A percentile compares a stretch with the other conserved stretches of the same genome.
Conservation (phyloP, 1,140 invertebrate genomes). For the Apolygus lucorum region DNA sequence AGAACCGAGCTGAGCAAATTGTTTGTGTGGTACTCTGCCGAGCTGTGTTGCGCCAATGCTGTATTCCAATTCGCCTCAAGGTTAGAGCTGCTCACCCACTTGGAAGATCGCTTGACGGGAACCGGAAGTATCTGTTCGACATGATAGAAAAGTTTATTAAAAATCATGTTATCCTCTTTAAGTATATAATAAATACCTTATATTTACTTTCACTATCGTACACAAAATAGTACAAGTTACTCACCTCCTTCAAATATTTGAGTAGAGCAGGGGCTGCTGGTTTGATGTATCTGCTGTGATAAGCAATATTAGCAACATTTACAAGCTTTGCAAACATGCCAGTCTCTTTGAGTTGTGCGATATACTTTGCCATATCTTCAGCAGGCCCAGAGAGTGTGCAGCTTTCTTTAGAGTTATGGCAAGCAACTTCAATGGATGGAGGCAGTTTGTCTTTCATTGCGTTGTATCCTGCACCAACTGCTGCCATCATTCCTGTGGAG, state of each 20-base stretch:
- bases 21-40: conserved; percentile 58
- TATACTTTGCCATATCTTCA: conserved; percentile 42
- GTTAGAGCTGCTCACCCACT: conserved; percentile 56
- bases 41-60: conserved; percentile 45
- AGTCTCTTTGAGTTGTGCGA: conserved; percentile 47
- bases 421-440: conserved; percentile 53
- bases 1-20: conserved; percentile 53
- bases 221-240: too few relatives aligned
- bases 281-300: conserved; percentile 69
- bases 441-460: conserved; percentile 52
- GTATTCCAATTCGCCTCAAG: conserved; percentile 41
- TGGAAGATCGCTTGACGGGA: conserved; percentile 43
- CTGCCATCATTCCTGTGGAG: conserved; percentile 43
- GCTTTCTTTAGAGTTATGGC: conserved; percentile 59
- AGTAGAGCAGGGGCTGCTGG: conserved; percentile 58
- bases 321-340: conserved; percentile 70
- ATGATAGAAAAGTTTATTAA: too few relatives aligned
- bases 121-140: conserved; percentile 42
- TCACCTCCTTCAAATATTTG: conserved; percentile 51
- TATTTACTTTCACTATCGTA: neutral
- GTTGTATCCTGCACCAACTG: conserved; percentile 42
- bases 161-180: too few relatives aligned
- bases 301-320: conserved; percentile 58
- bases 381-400: conserved; percentile 62
- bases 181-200: too few relatives aligned